These are phyloP conservation scores for Halyomorpha halys DNA, from an alignment of 1,140 invertebrate species.

Conservation along the genomic window DNA sequence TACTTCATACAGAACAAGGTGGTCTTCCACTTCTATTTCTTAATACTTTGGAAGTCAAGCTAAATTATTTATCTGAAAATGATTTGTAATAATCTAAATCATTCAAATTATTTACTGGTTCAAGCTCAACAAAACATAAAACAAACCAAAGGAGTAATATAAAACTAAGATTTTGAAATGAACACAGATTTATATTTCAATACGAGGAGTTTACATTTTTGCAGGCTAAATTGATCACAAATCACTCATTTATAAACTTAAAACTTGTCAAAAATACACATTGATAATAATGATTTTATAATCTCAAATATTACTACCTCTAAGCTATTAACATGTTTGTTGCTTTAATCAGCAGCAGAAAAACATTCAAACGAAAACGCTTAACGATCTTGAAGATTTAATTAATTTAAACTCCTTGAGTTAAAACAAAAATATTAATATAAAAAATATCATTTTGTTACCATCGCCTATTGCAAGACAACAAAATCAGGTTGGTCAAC, in stretches of 20 bases:
- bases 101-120: background rate
- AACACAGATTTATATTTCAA: background rate
- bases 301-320: background rate
- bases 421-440: background rate
- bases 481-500: background rate
- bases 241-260: background rate
- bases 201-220: background rate
- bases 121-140: background rate
- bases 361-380: background rate
- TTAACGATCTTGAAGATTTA: background rate
- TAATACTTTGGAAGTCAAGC: too few species aligned
- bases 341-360: background rate
- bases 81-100: background rate
- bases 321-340: background rate
- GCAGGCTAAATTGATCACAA: background rate
- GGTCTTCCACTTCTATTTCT: background rate
- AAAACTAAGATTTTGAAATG: background rate
- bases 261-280: background rate
- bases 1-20: background rate
- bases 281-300: too few species aligned
- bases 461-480: conserved; percentile 16
- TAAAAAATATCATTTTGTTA: conserved; percentile 14
- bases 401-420: background rate
- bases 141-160: background rate
- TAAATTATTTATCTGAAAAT: background rate